Base-by-base conservation (phyloP, 2,888 invertebrate species). In the Brassicogethes aeneus region DNA sequence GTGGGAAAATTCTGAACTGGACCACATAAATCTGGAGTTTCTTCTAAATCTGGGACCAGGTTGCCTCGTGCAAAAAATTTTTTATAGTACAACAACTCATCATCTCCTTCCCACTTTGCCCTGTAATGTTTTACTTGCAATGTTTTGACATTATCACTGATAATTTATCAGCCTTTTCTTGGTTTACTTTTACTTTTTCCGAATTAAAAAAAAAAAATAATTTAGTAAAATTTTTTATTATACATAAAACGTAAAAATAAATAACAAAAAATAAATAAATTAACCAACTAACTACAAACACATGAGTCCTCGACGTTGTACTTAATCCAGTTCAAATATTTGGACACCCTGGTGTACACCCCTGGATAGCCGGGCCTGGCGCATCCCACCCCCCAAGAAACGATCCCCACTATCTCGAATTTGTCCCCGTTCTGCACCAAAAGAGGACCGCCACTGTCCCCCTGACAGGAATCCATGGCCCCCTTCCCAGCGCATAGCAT, bases 401-500 rank as follows among this genome's bases (percentile, higher is more conserved):
- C 89, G 51, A 88, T 84, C 17, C 84, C 84, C 39, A 85, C 82
- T 40, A 89, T 82, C 68, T 87, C 86, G 56, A 77, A 82, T 64
- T 80, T 85, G 43, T 85, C 83, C 17, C 82, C 84, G 50, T 78
- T 79, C 47, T 83, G 81, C 2, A 89, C 68, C 0, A 89, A 70
- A 33, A 90, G 69, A 1, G 90, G 90, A 0, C 90, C 90, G 12
- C 90, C 90, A 52, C 88, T 88, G 64, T 90, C 90, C 0, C 90
- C 90, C 68, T 90, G 90, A 56, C 90, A 91, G 0, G 89, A 89
- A 66, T 91, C 90, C 59, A 84, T 82, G 3, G 77, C 76, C 2
- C 85, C 84, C 47, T 79, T 76, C 10, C 90, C 90, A 5, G 90
- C 90, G 61, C 90, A 91, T 42, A 90, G 62, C 90, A 90, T 90